Conservation (phyloP, 1,140 invertebrate genomes). For the Bombyx mori region ASM3026992v2 NC_085118.1:3444001-3444500, state of each 20-base stretch:
- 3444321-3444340: slow-evolving; percentile 12
- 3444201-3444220: neutral
- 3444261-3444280: slow-evolving; percentile 6
- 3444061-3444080: too few species aligned
- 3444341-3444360: slow-evolving; percentile 16
- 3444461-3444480: too few species aligned
- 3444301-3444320: slow-evolving; percentile 28
- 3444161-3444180: too few species aligned
- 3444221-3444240: neutral
- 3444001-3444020: too few species aligned
- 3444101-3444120: too few species aligned
- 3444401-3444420: neutral
- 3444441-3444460: too few species aligned
- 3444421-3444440: neutral
- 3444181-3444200: neutral
- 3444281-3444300: slow-evolving; percentile 24
- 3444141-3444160: too few species aligned
- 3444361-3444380: slow-evolving; percentile 10
- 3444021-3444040: too few species aligned
- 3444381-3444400: slow-evolving; percentile 3
- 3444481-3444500: too few species aligned
- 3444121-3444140: too few species aligned
- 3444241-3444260: slow-evolving; percentile 23
- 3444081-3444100: too few species aligned
- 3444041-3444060: too few species aligned